Conservation (phyloP, 2,113 vertebrate genomes). For the Cyphomyrus discorhynchus region DNA sequence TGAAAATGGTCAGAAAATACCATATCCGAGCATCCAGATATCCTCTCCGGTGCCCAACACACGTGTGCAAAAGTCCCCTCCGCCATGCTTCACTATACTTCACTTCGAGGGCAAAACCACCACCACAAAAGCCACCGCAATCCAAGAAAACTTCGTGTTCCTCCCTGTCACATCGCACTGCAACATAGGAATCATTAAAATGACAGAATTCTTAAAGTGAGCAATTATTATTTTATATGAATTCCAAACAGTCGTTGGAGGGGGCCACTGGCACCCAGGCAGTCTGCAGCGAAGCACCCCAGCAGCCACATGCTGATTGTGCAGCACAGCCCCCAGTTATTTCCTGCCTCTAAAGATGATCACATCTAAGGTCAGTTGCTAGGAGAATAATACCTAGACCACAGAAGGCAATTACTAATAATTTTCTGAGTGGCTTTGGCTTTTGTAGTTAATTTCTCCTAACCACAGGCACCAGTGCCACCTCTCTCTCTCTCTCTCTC, state of each 20-base stretch:
- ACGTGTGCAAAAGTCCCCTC: neutral
- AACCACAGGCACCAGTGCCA: neutral
- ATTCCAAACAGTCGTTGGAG: neutral
- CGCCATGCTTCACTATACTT: neutral
- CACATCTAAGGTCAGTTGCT: neutral
- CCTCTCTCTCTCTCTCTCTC: neutral
- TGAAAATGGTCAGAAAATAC: neutral
- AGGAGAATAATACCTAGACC: constrained; percentile 1
- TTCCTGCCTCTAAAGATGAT: neutral
- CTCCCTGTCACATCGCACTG: neutral
- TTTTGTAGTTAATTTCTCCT: neutral
- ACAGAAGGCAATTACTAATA: neutral
- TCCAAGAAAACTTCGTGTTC: neutral
- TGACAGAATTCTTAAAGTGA: neutral
- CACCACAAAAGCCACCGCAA: neutral
- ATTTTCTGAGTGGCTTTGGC: neutral
- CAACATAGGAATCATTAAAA: neutral
- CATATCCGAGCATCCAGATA: neutral
- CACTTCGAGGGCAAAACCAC: neutral
- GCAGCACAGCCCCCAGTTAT: neutral
- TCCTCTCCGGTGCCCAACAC: neutral
- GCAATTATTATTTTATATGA: neutral
- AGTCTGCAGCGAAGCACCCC: neutral
- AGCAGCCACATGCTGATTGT: neutral
- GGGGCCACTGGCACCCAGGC: neutral